These are phyloP conservation scores for Trigoniulus corallinus DNA, from an alignment of 1,140 invertebrate genomes.

Conservation along the genomic window DNA sequence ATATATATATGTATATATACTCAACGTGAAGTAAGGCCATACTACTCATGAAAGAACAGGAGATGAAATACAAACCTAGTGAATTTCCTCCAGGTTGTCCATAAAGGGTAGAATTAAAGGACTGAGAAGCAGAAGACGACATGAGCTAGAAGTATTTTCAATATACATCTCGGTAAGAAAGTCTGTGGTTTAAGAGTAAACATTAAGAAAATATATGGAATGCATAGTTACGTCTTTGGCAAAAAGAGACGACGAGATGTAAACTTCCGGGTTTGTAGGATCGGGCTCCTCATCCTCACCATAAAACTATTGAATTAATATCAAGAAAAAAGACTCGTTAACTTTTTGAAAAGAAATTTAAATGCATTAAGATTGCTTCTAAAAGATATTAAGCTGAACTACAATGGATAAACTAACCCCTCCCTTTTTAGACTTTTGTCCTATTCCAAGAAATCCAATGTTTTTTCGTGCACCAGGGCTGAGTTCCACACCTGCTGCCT, in stretches of 20 bases:
- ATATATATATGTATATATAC: not conserved
- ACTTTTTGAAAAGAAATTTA: too few species aligned
- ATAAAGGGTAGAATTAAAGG: too few species aligned
- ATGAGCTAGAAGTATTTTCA: not conserved
- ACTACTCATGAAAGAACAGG: not conserved
- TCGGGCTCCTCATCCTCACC: not conserved
- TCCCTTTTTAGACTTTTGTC: constrained; percentile 4
- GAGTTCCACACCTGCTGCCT: not conserved
- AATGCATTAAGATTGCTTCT: too few species aligned
- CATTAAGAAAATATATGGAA: too few species aligned
- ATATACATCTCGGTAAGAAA: not conserved
- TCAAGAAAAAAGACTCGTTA: too few species aligned
- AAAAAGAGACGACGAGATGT: not conserved
- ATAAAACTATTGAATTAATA: too few species aligned
- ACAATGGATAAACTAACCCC: not conserved
- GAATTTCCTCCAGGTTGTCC: not conserved
- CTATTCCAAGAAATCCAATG: constrained; percentile 5
- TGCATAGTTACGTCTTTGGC: not conserved
- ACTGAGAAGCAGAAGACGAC: not conserved
- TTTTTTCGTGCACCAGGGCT: constrained; percentile 6
- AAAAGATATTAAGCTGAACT: not conserved
- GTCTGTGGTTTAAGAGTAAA: too few species aligned
- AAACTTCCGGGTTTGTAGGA: not conserved
- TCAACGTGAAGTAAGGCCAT: not conserved
- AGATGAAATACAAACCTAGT: too few species aligned